Percentiles rank a stretch among this genome's conserved stretches.
phyloP scores from a whole-genome alignment of 2,888 invertebrate species.

The Orthosia incerta region DNA sequence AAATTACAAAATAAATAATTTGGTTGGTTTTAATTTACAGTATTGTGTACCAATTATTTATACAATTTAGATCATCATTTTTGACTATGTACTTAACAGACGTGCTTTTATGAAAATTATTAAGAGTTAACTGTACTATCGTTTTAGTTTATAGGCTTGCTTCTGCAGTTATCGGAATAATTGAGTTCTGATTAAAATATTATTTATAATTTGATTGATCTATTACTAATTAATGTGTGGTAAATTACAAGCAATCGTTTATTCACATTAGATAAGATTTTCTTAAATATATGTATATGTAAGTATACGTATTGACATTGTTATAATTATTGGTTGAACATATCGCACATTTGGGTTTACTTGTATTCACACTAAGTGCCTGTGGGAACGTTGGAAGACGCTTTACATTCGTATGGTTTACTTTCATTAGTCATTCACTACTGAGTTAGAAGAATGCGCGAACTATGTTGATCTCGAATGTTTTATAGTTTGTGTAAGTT shows the following conservation, averaged over 20 bases:
- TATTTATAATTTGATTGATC: background rate
- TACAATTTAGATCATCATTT: constrained; percentile 26
- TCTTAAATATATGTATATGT: constrained; percentile 2
- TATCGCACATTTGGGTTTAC: constrained; percentile 43
- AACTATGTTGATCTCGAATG: constrained; percentile 1
- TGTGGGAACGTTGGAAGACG: constrained; percentile 66
- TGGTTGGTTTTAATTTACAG: constrained; percentile 38
- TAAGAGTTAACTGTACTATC: constrained; percentile 36
- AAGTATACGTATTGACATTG: background rate
- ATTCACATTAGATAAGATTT: constrained; percentile 19
- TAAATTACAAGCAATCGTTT: constrained; percentile 19
- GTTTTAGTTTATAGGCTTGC: constrained; percentile 40
- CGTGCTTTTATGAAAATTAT: constrained; percentile 49
- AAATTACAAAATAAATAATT: constrained; percentile 53
- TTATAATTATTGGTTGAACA: constrained; percentile 29
- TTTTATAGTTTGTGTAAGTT: constrained; percentile 47
- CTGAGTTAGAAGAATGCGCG: constrained; percentile 21
- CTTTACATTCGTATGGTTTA: constrained; percentile 49
- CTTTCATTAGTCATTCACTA: constrained; percentile 20
- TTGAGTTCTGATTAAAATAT: background rate
- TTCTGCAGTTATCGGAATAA: constrained; percentile 26
- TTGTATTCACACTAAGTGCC: constrained; percentile 76
- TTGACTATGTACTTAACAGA: constrained; percentile 33
- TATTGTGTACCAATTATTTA: constrained; percentile 24
- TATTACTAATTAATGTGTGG: constrained; percentile 11